These are phyloP conservation scores for Trachemys scripta DNA, from an alignment of 2,113 vertebrate species.

Conservation along the genomic window DNA sequence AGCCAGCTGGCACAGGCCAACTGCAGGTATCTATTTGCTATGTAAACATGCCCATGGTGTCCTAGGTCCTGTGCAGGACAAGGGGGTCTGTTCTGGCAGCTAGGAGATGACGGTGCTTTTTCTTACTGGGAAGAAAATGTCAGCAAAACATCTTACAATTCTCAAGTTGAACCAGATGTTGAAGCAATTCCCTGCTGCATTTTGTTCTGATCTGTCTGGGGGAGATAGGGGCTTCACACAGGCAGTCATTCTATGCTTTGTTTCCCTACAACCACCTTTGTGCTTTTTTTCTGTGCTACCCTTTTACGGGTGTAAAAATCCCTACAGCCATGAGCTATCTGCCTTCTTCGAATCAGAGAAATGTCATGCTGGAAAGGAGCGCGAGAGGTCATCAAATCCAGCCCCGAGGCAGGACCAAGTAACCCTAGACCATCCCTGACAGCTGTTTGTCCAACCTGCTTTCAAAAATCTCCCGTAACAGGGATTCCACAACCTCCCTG, in stretches of 20 bases:
- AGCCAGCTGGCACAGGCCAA: not conserved
- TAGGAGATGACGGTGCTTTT: not conserved
- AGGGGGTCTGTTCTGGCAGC: not conserved
- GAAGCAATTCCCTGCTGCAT: not conserved
- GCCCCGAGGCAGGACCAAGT: not conserved
- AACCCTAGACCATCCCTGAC: not conserved
- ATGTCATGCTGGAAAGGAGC: not conserved
- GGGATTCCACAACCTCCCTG: not conserved
- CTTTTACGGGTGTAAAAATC: not conserved
- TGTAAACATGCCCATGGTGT: not conserved
- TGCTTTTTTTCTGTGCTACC: not conserved
- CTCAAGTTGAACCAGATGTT: not conserved
- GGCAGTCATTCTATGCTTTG: not conserved
- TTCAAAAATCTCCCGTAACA: not conserved
- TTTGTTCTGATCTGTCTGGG: not conserved
- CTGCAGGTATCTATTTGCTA: not conserved
- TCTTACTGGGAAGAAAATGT: not conserved
- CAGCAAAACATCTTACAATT: not conserved
- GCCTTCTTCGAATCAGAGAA: not conserved
- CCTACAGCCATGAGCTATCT: not conserved
- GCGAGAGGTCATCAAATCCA: not conserved
- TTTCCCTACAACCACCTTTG: not conserved
- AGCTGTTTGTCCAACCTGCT: not conserved
- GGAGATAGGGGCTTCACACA: not conserved
- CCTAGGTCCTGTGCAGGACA: not conserved